These are phyloP conservation scores for Pitangus sulphuratus DNA, from an alignment of 2,797 vertebrate species.

Conservation along the genomic window DNA sequence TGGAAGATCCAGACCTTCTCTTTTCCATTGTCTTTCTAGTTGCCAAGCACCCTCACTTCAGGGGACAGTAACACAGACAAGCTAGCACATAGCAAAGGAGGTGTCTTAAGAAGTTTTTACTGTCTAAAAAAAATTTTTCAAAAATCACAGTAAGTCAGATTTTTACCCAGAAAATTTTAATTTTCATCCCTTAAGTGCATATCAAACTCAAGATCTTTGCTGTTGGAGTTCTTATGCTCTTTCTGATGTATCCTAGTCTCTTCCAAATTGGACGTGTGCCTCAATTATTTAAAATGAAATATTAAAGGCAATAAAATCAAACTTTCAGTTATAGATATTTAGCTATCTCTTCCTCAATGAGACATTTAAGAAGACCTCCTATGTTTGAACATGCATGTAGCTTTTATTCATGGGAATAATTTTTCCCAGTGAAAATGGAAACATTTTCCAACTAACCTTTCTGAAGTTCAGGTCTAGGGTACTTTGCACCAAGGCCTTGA, in stretches of 20 bases:
- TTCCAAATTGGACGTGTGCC: background rate
- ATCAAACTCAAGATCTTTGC: background rate
- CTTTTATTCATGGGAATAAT: background rate
- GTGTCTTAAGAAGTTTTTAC: background rate
- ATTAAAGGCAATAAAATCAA: background rate
- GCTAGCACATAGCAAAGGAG: background rate
- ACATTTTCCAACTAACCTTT: background rate
- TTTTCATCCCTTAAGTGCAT: background rate
- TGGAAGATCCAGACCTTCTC: background rate
- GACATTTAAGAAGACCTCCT: background rate
- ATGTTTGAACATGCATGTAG: background rate
- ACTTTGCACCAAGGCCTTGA: background rate
- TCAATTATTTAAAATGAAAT: background rate
- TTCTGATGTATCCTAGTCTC: background rate
- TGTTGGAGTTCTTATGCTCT: background rate
- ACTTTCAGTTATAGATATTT: background rate
- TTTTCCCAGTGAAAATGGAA: background rate
- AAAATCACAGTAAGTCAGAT: background rate
- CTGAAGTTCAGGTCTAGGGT: background rate
- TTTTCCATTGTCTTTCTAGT: background rate
- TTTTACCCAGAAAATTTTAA: background rate
- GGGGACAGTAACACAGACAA: background rate
- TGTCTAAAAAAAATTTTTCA: background rate
- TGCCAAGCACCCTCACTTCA: background rate
- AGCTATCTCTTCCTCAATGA: background rate